Evolutionary conservation across 53 echinoderm and acorn worm genomes (phyloP), one percentile per base, ranked within the genome.

Genomic region (Echinometra lucunter): DNA sequence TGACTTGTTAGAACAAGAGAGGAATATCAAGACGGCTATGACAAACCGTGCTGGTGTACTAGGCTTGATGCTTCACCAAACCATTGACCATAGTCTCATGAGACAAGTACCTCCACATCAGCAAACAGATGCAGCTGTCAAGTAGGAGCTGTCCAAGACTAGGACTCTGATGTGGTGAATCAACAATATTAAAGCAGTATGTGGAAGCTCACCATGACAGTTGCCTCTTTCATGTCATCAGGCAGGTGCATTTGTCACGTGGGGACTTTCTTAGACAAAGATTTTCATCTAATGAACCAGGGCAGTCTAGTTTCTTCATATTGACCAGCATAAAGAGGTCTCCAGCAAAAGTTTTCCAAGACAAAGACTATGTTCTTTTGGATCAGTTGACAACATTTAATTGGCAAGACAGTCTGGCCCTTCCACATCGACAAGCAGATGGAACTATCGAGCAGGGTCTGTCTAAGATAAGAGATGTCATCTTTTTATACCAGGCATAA

Each of bases 1-100:
- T 89, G 99, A 99, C 49, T 92, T 99, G 18, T 63, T 99, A 87
- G 99, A 99, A 83, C 99, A 97, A 93, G 99, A 99, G 94, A 91
- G 99, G 25, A 97, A 95, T 92, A 95, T 99, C 74, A 95, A 98
- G 47, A 97, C 96, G 6, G 98, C 99, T 25, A 99, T 99, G 99
- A 96, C 97, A 25, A 97, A 97, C 78, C 91, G 99, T 30, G 97
- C 98, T 25, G 99, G 99, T 1, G 99, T 99, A 40, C 95, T 99
- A 32, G 98, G 98, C 45, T 75, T 99, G 44, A 97, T 99, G 97
- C 95, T 99, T 37, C 99, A 99, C 80, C 98, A 98, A 89, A 99
- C 99, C 66, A 95, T 98, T 17, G 97, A 97, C 90, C 98, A 98
- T 60, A 98, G 96, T 74, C 92, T 97, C 44, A 94, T 98, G 42